Conservation (phyloP, 2,797 vertebrate genomes). For the Sphenopsis melanotis region DNA sequence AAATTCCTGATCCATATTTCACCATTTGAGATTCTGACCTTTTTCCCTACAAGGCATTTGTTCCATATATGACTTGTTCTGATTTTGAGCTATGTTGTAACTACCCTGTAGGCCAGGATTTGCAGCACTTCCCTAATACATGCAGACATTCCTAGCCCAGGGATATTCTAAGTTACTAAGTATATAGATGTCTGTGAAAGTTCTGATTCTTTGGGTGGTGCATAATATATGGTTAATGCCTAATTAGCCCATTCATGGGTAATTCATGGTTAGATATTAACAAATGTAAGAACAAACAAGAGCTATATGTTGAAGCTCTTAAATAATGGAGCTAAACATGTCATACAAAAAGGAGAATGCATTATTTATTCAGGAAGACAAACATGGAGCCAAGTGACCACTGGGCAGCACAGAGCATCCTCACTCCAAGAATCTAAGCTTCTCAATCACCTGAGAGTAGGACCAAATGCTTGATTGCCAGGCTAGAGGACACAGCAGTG, state of each 20-base stretch:
- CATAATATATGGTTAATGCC: conserved; percentile 60
- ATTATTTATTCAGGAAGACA: conserved; percentile 62
- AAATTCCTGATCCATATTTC: not conserved
- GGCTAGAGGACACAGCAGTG: not conserved
- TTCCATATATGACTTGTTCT: not conserved
- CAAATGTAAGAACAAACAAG: conserved; percentile 57
- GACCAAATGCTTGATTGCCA: not conserved
- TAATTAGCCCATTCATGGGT: conserved; percentile 66
- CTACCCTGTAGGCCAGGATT: not conserved
- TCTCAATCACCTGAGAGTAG: not conserved
- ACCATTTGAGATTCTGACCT: not conserved
- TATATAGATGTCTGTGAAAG: conserved; percentile 26
- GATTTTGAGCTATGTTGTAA: not conserved
- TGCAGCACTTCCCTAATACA: not conserved
- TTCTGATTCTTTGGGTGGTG: conserved; percentile 46
- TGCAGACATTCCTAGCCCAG: not conserved
- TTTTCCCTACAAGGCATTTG: not conserved
- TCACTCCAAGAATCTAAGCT: conserved; percentile 15
- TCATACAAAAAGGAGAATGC: conserved; percentile 31
- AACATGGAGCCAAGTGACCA: not conserved
- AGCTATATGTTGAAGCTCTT: conserved; percentile 40
- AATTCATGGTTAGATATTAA: conserved; percentile 71
- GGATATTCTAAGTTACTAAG: conserved; percentile 12
- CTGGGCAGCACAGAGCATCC: conserved; percentile 5
- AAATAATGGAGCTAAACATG: conserved; percentile 55